Percentiles rank a stretch among this genome's conserved stretches.
Evolutionary conservation across 2,113 vertebrate species (phyloP).

Genomic region (Chroicocephalus ridibundus): DNA sequence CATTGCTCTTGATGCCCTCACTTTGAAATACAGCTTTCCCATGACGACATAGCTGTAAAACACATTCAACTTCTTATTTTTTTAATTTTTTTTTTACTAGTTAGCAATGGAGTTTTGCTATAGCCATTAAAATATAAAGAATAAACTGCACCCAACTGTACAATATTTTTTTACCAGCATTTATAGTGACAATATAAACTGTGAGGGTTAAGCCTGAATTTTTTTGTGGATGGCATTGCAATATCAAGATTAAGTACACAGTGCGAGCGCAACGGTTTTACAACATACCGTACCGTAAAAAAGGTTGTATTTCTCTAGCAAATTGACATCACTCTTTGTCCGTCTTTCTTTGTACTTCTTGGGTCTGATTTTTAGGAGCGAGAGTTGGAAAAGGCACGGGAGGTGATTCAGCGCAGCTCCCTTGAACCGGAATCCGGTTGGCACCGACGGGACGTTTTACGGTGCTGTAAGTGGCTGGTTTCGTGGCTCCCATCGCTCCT

Average conservation of each 20-base stretch:
- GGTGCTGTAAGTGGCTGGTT: neutral
- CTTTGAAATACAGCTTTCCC: constrained; percentile 65
- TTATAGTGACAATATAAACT: constrained; percentile 48
- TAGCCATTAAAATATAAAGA: constrained; percentile 61
- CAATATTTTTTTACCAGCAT: constrained; percentile 57
- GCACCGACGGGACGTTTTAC: neutral
- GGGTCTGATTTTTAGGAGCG: neutral
- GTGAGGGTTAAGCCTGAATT: constrained; percentile 53
- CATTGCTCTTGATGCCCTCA: constrained; percentile 20
- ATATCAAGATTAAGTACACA: constrained; percentile 40
- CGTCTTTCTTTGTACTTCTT: constrained; percentile 32
- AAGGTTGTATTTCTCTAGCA: constrained; percentile 35
- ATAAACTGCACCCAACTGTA: constrained; percentile 64
- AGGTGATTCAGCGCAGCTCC: constrained; percentile 16
- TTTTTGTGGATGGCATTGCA: constrained; percentile 58
- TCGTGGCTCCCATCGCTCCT: neutral
- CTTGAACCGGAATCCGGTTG: neutral
- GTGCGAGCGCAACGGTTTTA: neutral
- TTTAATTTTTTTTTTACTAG: constrained; percentile 17
- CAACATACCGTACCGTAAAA: neutral
- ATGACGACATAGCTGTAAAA: constrained; percentile 63
- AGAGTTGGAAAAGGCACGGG: constrained; percentile 5
- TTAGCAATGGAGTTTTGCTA: constrained; percentile 52
- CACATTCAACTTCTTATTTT: neutral
- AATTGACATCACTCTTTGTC: constrained; percentile 38